Percentiles rank a stretch among this genome's conserved stretches.
Evolutionary conservation across 1,140 invertebrate genomes (phyloP).

Genomic region (Plodia interpunctella): DNA sequence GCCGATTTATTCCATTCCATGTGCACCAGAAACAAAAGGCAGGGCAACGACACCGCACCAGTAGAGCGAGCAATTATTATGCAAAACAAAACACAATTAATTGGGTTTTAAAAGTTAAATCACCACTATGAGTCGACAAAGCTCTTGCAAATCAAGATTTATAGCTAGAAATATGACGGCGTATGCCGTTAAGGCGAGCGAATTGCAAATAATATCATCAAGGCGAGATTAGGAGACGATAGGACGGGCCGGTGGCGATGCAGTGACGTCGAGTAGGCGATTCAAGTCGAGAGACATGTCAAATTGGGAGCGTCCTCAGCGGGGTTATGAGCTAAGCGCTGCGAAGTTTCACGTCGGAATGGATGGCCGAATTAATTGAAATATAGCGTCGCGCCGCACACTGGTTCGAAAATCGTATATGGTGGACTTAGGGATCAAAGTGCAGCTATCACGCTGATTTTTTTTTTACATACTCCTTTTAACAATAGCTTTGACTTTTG

Average conservation of each 20-base stretch:
- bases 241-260: slow-evolving; percentile 11
- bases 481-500: no score
- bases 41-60: slow-evolving; percentile 26
- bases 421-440: no score
- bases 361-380: slow-evolving; percentile 71
- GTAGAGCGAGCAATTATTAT: slow-evolving; percentile 40
- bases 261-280: slow-evolving; percentile 24
- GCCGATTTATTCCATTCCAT: slow-evolving; percentile 40
- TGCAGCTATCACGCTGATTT: no score
- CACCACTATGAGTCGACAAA: slow-evolving; percentile 27
- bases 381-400: slow-evolving; percentile 64
- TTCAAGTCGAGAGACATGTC: slow-evolving; percentile 27
- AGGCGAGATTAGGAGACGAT: slow-evolving; percentile 15
- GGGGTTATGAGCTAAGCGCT: slow-evolving; percentile 47
- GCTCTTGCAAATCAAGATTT: slow-evolving; percentile 32
- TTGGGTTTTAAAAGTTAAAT: slow-evolving; percentile 44
- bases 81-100: slow-evolving; percentile 54
- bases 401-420: no score
- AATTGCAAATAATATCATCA: slow-evolving; percentile 24
- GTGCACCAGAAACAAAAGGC: slow-evolving; percentile 40
- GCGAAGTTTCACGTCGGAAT: slow-evolving; percentile 52
- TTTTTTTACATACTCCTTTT: no score
- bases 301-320: slow-evolving; percentile 28
- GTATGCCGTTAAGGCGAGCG: slow-evolving; percentile 14
- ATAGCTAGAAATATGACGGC: slow-evolving; percentile 24